Base-by-base conservation (phyloP, 2,113 vertebrate species). In the Heliornis fulica region DNA sequence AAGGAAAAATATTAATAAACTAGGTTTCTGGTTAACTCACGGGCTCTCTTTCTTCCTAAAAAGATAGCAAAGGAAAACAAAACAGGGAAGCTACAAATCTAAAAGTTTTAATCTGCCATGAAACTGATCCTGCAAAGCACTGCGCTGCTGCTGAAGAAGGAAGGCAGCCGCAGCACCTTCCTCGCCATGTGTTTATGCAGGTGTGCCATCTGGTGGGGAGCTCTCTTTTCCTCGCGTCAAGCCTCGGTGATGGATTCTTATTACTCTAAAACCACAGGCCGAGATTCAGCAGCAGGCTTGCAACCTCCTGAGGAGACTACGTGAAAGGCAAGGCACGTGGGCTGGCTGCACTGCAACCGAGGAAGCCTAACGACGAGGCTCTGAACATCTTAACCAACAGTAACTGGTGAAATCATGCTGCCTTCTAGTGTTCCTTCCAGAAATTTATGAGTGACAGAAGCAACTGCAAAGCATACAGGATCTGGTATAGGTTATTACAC, bases 181-280 rank as follows among this genome's bases (percentile, higher is more conserved):
- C 25, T 83, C 28, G 41, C 41, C 45, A 36, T 1, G 72, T 88
- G 76, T 94, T 93, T 96, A 95, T 75, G 94, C 94, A 92, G 94
- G 92, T 96, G 86, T 96, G 93, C 96, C 96, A 96, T 78, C 90
- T 96, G 93, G 80, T 96, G 96, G 96, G 94, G 92, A 94, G 31
- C 50, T 61, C 72, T 76, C 61, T 57, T 60, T 87, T 81, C 84
- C 87, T 25, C 19, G 54, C 5, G 74, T 45, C 78, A 82, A 94
- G 80, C 11, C 31, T 34, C 66, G 28, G 41, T 31, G 48, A 94
- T 21, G 50, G 53, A 87, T 76, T 89, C 90, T 81, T 75, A 66
- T 83, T 54, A 41, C 46, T 90, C 87, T 51, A 83, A 87, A 96
- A 87, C 5, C 5, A 65, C 41, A 87, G 28, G 31, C 38, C 31